Evolutionary conservation across 2,113 vertebrate species (phyloP).

Genomic region (Hydrolagus affinis): DNA sequence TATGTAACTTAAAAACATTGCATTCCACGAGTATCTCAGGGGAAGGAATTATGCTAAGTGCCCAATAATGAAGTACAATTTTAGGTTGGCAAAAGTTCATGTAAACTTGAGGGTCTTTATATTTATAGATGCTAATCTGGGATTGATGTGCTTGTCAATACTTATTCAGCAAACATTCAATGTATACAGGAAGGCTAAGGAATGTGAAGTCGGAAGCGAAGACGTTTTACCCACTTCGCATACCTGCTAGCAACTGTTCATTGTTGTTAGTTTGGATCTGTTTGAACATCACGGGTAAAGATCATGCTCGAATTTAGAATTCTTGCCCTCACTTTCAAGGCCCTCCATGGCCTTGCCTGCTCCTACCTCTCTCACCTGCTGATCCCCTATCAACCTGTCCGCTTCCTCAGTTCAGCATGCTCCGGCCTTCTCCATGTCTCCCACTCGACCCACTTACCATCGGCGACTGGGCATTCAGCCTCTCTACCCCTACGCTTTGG

Average conservation of each 20-base stretch:
- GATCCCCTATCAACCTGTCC: too few species aligned
- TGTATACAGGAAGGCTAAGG: neutral
- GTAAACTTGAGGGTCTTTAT: neutral
- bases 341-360: too few species aligned
- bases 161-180: neutral
- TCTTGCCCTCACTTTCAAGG: too few species aligned
- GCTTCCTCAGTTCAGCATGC: too few species aligned
- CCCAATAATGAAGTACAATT: neutral
- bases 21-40: neutral
- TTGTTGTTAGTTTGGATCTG: neutral
- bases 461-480: too few species aligned
- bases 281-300: neutral
- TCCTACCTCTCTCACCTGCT: too few species aligned
- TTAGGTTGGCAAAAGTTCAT: slow-evolving; percentile 1
- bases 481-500: too few species aligned
- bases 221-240: neutral
- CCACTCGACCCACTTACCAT: too few species aligned
- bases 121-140: neutral
- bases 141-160: neutral
- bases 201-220: too few species aligned
- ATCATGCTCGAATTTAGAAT: neutral
- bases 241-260: neutral
- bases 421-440: too few species aligned
- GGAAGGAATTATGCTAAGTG: neutral
- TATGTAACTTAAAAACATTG: neutral